Conservation (phyloP, 2,797 vertebrate species). For the Semotilus atromaculatus region DNA sequence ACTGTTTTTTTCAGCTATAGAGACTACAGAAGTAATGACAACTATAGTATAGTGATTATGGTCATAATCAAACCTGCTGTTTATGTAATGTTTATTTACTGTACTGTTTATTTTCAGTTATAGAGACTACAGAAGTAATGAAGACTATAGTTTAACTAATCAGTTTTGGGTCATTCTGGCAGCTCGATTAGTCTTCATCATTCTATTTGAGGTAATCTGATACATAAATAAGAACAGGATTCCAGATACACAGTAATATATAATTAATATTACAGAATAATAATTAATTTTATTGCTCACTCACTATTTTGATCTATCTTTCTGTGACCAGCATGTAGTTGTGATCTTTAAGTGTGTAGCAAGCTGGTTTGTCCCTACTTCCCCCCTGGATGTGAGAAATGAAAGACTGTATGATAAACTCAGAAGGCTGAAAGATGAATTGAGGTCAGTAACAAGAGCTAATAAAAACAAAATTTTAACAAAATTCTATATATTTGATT, state of each 20-base stretch:
- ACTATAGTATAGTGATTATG: conserved; percentile 69
- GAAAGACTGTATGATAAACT: conserved; percentile 78
- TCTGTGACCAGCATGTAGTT: conserved; percentile 84
- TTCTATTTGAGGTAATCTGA: conserved; percentile 88
- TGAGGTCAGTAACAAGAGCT: conserved; percentile 68
- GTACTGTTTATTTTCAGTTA: conserved; percentile 59
- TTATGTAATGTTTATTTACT: not conserved
- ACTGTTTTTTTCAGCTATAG: not conserved
- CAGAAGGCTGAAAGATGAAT: conserved; percentile 69
- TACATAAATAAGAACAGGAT: conserved; percentile 4
- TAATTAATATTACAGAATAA: not conserved
- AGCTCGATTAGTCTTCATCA: conserved; percentile 88
- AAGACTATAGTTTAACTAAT: conserved; percentile 80
- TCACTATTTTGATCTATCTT: not conserved
- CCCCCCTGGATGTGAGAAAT: conserved; percentile 87
- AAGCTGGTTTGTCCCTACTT: conserved; percentile 90
- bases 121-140: conserved; percentile 85
- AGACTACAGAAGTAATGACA: conserved; percentile 59
- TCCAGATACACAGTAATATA: not conserved
- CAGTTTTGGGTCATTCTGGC: conserved; percentile 94
- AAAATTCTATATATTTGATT: not conserved
- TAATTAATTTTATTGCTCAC: not conserved
- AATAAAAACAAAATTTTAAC: not conserved
- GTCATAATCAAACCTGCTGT: not conserved
- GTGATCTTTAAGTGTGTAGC: conserved; percentile 89